These are phyloP conservation scores for Torymus tubicola DNA, from an alignment of 2,888 invertebrate species.

Conservation along the genomic window DNA sequence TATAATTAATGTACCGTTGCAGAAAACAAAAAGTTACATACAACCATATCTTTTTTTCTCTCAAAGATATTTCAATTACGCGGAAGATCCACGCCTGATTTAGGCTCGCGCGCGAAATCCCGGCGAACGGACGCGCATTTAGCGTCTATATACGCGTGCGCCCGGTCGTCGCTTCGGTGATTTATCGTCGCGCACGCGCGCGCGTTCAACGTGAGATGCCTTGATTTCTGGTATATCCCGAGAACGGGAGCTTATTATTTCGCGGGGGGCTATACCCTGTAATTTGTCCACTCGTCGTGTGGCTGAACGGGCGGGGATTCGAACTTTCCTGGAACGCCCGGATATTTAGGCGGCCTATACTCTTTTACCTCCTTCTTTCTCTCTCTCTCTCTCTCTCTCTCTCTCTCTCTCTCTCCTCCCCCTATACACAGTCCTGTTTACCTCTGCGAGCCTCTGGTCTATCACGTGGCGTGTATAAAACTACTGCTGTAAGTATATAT, in stretches of 20 bases:
- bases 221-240: constrained; percentile 71
- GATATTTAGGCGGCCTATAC: constrained; percentile 52
- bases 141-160: constrained; percentile 54
- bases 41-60: constrained; percentile 11
- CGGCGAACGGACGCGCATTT: constrained; percentile 51
- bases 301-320: constrained; percentile 64
- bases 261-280: constrained; percentile 69
- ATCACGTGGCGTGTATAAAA: constrained; percentile 5
- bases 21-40: neutral
- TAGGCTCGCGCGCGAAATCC: constrained; percentile 59
- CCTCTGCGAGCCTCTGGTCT: constrained; percentile 26
- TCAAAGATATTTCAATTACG: constrained; percentile 49
- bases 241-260: constrained; percentile 75
- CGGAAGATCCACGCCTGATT: constrained; percentile 25
- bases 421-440: neutral
- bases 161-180: constrained; percentile 63
- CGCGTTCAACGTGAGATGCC: constrained; percentile 62
- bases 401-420: neutral
- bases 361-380: neutral
- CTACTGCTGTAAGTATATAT: too few species aligned
- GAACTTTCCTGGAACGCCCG: constrained; percentile 70
- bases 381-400: neutral
- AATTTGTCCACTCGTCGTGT: constrained; percentile 74
- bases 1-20: too few species aligned
- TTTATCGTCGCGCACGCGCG: constrained; percentile 68